Percentiles rank a stretch among this genome's conserved stretches.
Evolutionary conservation across 2,113 vertebrate species (phyloP).

Genomic region (Podarcis raffonei): DNA sequence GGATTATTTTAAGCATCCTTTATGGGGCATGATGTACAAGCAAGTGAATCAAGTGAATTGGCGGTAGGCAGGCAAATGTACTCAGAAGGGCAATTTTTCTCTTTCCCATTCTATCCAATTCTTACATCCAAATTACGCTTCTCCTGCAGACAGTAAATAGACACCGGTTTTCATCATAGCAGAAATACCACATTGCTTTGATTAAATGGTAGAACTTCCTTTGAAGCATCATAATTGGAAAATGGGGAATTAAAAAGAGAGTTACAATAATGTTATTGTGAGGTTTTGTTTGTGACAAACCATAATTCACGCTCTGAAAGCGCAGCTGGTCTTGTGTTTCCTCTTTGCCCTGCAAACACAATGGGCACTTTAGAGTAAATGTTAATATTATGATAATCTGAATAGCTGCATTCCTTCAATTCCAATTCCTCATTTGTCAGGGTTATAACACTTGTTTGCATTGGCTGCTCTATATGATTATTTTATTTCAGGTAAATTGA

Average conservation of each 20-base stretch:
- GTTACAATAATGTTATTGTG: conserved; percentile 35
- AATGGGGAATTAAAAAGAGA: conserved; percentile 46
- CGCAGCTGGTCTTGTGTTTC: conserved; percentile 6
- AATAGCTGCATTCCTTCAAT: conserved; percentile 43
- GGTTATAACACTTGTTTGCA: conserved; percentile 45
- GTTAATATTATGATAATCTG: conserved; percentile 40
- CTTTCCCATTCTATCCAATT: conserved; percentile 31
- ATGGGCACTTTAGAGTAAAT: conserved; percentile 52
- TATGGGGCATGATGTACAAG: background rate
- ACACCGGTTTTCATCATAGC: conserved; percentile 53
- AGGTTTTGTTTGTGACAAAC: conserved; percentile 42
- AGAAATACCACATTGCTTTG: conserved; percentile 46
- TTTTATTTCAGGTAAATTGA: conserved; percentile 58
- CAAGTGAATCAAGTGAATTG: too few species aligned
- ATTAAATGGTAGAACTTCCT: conserved; percentile 53
- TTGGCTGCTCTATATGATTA: conserved; percentile 47
- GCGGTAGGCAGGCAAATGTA: background rate
- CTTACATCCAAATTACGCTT: background rate
- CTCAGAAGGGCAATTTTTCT: conserved; percentile 21
- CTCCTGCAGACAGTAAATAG: conserved; percentile 38
- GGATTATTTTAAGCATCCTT: background rate
- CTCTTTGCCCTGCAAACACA: conserved; percentile 18
- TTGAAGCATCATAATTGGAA: conserved; percentile 41
- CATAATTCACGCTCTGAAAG: conserved; percentile 42
- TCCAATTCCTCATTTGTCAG: conserved; percentile 48